Conservation (phyloP, 2,797 vertebrate species). For the Sebastes trivittatus region DNA sequence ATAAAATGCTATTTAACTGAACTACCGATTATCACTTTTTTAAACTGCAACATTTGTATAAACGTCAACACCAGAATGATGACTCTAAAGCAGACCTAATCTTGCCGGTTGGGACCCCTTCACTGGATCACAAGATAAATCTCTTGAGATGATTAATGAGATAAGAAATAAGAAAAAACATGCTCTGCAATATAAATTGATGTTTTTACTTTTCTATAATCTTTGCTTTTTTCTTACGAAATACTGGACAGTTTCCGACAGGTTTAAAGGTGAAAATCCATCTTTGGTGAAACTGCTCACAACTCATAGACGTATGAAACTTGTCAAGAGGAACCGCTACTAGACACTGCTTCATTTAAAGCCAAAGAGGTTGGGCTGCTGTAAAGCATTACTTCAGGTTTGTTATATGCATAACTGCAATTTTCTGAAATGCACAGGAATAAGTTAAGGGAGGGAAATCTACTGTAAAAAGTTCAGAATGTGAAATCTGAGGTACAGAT, state of each 20-base stretch:
- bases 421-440: constrained; percentile 9
- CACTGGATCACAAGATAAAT: not conserved
- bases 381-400: not conserved
- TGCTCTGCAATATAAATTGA: not conserved
- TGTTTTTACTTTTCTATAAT: not conserved
- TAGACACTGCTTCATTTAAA: not conserved
- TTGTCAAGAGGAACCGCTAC: not conserved
- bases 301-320: not conserved
- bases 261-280: not conserved
- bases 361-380: not conserved
- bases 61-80: not conserved
- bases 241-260: not conserved
- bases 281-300: not conserved
- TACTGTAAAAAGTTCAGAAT: not conserved
- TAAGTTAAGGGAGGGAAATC: not conserved
- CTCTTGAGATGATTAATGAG: not conserved
- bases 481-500: not conserved
- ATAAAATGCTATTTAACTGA: not conserved
- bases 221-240: not conserved
- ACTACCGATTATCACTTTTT: not conserved
- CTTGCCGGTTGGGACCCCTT: not conserved
- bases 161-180: not conserved
- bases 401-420: constrained; percentile 10
- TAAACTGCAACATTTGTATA: not conserved
- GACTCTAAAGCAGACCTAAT: not conserved